phyloP scores from a whole-genome alignment of 2,797 vertebrate species.

The Macropus fuliginosus region DNA sequence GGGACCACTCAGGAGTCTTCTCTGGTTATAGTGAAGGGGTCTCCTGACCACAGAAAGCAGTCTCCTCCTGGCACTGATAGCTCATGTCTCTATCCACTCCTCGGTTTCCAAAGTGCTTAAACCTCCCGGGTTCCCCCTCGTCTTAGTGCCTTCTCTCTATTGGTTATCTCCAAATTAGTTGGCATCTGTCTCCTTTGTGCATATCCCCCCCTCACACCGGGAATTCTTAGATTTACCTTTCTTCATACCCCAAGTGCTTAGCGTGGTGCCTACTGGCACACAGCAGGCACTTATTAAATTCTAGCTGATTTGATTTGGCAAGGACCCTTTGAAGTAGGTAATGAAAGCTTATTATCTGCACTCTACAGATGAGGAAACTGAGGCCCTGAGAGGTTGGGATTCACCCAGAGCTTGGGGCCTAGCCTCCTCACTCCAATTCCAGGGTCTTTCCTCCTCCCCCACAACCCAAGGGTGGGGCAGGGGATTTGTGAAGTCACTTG shows the following conservation, averaged over 20 bases:
- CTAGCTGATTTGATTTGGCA: neutral
- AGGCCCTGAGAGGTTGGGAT: neutral
- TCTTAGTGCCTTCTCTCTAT: accelerated
- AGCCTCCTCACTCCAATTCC: too few relatives aligned
- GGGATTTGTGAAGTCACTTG: neutral
- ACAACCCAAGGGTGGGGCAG: neutral
- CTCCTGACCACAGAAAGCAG: neutral
- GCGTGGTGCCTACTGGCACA: neutral
- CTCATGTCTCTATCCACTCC: neutral
- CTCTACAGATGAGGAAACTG: neutral
- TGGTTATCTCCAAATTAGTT: accelerated
- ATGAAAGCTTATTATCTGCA: neutral
- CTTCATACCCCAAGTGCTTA: neutral
- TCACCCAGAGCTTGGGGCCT: neutral
- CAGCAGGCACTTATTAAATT: neutral
- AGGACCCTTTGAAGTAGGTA: neutral
- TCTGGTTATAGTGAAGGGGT: neutral
- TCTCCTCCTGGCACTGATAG: neutral
- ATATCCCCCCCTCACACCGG: too few relatives aligned
- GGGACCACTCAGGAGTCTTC: neutral
- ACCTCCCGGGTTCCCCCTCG: neutral
- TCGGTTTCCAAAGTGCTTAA: neutral
- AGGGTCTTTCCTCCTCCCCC: neutral
- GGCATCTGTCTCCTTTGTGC: neutral
- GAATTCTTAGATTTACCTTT: neutral